These are phyloP conservation scores for Plebejus anna DNA, from an alignment of 2,888 invertebrate genomes.

Conservation along the genomic window DNA sequence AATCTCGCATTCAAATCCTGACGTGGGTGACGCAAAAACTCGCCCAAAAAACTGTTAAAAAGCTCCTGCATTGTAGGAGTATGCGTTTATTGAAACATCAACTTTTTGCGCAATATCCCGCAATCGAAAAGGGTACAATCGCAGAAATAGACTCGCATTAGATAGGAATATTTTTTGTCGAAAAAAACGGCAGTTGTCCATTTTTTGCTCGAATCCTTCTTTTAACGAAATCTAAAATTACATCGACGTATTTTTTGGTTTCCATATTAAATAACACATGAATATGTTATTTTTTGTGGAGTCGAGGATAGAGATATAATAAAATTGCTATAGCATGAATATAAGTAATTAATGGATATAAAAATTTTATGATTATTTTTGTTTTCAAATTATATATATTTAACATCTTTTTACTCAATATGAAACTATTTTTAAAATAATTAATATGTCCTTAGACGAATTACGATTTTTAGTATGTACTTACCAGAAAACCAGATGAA, in stretches of 20 bases:
- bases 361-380: background rate
- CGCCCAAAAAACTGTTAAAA: slow-evolving; percentile 39
- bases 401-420: background rate
- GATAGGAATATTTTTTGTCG: slow-evolving; percentile 42
- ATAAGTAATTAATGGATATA: background rate
- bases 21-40: slow-evolving; percentile 43
- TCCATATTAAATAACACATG: slow-evolving; percentile 27
- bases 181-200: slow-evolving; percentile 49
- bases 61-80: slow-evolving; percentile 40
- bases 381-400: background rate
- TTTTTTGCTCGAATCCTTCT: slow-evolving; percentile 49
- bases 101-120: slow-evolving; percentile 41
- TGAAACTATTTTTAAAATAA: too few species aligned
- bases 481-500: too few species aligned
- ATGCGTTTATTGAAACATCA: slow-evolving; percentile 59
- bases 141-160: slow-evolving; percentile 43
- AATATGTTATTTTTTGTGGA: slow-evolving; percentile 19
- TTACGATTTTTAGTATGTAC: too few species aligned
- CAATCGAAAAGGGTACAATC: slow-evolving; percentile 50
- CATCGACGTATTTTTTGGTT: slow-evolving; percentile 33
- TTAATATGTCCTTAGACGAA: too few species aligned
- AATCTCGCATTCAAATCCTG: slow-evolving; percentile 47
- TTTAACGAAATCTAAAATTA: slow-evolving; percentile 42
- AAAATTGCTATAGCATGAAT: background rate
- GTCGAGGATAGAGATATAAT: background rate